Evolutionary conservation across 1,140 invertebrate species (phyloP).

Genomic region (Armadillidium nasatum): DNA sequence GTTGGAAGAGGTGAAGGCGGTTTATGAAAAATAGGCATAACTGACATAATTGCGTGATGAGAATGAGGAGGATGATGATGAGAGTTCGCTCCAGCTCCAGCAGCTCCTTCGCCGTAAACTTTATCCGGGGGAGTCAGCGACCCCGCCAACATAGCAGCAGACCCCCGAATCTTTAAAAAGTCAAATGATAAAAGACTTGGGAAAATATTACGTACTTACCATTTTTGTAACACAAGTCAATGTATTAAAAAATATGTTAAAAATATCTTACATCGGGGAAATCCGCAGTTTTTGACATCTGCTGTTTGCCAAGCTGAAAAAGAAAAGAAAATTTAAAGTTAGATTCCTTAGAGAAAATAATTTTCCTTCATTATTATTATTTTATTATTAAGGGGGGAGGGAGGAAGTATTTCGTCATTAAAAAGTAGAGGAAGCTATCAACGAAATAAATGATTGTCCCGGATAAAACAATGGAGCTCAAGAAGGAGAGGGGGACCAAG

Average conservation of each 20-base stretch:
- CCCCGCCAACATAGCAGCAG: slow-evolving; percentile 46
- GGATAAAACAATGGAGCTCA: too few species aligned
- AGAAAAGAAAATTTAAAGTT: not conserved
- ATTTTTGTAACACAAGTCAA: not conserved
- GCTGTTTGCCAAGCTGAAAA: slow-evolving; percentile 1
- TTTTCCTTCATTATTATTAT: too few species aligned
- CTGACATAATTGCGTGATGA: slow-evolving; percentile 43
- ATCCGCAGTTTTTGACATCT: slow-evolving; percentile 7
- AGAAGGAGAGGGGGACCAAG: not conserved
- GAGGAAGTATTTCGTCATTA: too few species aligned
- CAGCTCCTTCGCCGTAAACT: slow-evolving; percentile 50
- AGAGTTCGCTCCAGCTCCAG: slow-evolving; percentile 19
- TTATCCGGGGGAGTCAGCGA: slow-evolving; percentile 55
- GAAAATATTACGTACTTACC: too few species aligned
- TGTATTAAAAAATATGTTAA: not conserved
- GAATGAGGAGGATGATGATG: slow-evolving; percentile 45
- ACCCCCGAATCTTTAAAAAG: slow-evolving; percentile 39
- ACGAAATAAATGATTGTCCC: too few species aligned
- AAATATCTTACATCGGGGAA: not conserved
- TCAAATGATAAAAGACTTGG: too few species aligned
- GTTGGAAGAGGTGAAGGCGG: slow-evolving; percentile 64
- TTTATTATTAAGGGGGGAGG: not conserved
- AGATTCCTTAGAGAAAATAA: too few species aligned
- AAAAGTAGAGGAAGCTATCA: too few species aligned
- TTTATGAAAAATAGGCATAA: slow-evolving; percentile 61